Evolutionary conservation across 1,140 invertebrate genomes (phyloP).

Genomic region (Heliconius hewitsoni): DNA sequence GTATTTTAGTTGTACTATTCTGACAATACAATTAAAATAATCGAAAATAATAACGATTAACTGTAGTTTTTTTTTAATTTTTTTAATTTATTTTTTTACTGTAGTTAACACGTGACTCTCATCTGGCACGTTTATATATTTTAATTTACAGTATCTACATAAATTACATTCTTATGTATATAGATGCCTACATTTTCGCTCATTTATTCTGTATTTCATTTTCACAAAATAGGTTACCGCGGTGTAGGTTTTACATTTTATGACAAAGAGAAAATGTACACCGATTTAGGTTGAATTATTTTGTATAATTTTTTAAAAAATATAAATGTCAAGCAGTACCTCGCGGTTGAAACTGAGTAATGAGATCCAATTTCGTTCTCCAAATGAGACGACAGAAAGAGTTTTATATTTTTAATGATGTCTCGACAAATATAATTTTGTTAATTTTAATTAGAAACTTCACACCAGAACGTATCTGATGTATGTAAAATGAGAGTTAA

Average conservation of each 20-base stretch:
- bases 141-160: background rate
- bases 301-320: slow-evolving; percentile 8
- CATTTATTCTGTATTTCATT: background rate
- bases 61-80: no score
- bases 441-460: slow-evolving; percentile 4
- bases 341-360: background rate
- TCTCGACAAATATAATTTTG: background rate
- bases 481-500: background rate
- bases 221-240: background rate
- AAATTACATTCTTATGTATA: background rate
- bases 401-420: slow-evolving; percentile 10
- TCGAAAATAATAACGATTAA: background rate
- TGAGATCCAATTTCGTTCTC: slow-evolving; percentile 10
- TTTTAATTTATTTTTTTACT: no score
- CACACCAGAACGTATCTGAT: background rate
- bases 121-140: background rate
- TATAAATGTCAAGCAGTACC: background rate
- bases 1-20: background rate
- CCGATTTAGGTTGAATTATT: slow-evolving; percentile 5
- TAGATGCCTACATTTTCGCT: background rate
- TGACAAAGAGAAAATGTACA: background rate
- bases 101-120: background rate
- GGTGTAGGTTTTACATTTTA: background rate
- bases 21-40: background rate
- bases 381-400: background rate